Evolutionary conservation across 1,140 invertebrate species (phyloP), one percentile per base, ranked within the genome.

Genomic region (Trachymyrmex septentrionalis): DNA sequence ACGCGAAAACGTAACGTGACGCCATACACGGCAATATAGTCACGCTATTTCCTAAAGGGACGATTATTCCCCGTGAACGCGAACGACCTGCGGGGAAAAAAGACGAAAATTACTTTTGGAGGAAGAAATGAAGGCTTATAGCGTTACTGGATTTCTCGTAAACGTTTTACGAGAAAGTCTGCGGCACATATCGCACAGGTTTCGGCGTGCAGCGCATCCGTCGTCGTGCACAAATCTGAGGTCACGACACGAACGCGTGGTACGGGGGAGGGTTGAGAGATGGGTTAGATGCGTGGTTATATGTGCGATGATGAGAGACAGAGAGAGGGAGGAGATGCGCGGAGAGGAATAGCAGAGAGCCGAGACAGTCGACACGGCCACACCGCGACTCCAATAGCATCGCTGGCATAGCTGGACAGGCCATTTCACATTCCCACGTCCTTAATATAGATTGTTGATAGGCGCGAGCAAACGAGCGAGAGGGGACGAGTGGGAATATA

Each of bases 341-440:
- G n/a, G 27, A 63, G 66, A 55, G 50, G 38, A 34, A 48, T 71
- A n/a, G n/a, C 27, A 2, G 77, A 66, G 48, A 84, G 48, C 16
- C 67, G 82, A 81, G 76, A 86, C 76, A 75, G 85, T 63, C 85
- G 87, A 87, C 88, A 86, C 89, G 91, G 90, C 89, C 86, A 88
- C 90, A 87, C 84, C 85, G 71, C 85, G 87, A 76, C 87, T 84
- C 57, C 77, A 76, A 88, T 87, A 85, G 86, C 86, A 84, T 84
- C 86, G 86, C 75, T 61, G 57, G 87, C 72, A 91, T 85, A 87
- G 77, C 90, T 89, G 90, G 91, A 92, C 92, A 90, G 90, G 89
- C 88, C 92, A 92, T 93, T 93, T 93, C 92, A 92, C 92, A 93
- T 93, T 93, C 92, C 91, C 92, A 93, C 92, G 92, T 92, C 91